Evolutionary conservation across 1,140 invertebrate species (phyloP), one percentile per base, ranked within the genome.

Genomic region (Carcinoscorpius rotundicauda): DNA sequence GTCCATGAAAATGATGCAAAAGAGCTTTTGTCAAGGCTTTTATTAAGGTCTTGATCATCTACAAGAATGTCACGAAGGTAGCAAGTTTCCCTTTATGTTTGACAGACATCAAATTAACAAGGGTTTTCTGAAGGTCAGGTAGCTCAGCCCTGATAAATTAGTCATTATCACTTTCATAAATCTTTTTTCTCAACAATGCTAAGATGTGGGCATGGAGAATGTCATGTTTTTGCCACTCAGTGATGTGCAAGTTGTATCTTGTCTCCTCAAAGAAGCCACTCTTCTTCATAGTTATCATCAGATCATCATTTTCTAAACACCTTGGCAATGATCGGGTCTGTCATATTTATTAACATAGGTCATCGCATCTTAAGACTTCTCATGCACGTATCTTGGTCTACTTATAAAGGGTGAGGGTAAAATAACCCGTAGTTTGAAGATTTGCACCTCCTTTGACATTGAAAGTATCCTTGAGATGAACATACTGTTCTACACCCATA

Each of bases 201-300:
- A 79, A 60, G 53, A 78, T 73, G 67, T 79, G 79, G 6, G 59
- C 61, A 71, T 80, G 78, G 3, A 76, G 75, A 8, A 80, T 62
- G 3, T 77, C 78, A 63, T 77, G 55, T 64, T 80, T 80, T 63
- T 80, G 78, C 51, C 71, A 80, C 67, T 79, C 78, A 50, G 76
- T 70, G 5, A 64, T 51, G 61, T 71, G 71, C 29, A 78, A 62
- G 58, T 67, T 63, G 9, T 63, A 63, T 6, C 63, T 51, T 9
- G 58, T 49, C 51, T 6, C 8, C 53, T 68, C 49, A 58, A 62
- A 59, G 60, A 69, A 63, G 64, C 64, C 9, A 57, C 60, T 50
- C 63, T 72, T 67, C 51, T 29, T 29, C 29, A 29, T 29, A 29
- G 29, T 29, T 0, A 74, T 57, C 6, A 77, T 60, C 29, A 81